Percentiles rank a stretch among this genome's conserved stretches.
Conservation (phyloP, 1,140 invertebrate genomes). For the Galleria mellonella region DNA sequence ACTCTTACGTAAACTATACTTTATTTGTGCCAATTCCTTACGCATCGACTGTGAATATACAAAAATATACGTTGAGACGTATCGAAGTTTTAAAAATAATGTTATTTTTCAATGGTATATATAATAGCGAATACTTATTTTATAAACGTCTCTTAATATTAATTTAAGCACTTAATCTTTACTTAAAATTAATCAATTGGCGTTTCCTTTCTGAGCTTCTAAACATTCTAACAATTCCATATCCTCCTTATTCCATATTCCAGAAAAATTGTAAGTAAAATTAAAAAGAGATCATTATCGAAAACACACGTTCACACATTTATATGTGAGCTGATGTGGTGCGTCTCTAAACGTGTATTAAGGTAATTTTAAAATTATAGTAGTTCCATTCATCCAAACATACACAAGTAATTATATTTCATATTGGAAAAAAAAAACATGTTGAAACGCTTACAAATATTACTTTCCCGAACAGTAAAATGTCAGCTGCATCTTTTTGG, state of each 20-base stretch:
- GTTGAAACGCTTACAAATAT: slow-evolving; percentile 12
- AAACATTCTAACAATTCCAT: slow-evolving; percentile 27
- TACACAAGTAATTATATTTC: slow-evolving; percentile 25
- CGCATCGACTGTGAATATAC: slow-evolving; percentile 58
- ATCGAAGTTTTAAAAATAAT: slow-evolving; percentile 58
- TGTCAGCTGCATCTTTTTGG: no score
- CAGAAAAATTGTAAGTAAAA: slow-evolving; percentile 71
- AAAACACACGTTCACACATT: slow-evolving; percentile 37
- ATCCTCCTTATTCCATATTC: slow-evolving; percentile 43
- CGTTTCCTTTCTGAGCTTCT: slow-evolving; percentile 61
- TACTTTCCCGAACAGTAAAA: not conserved
- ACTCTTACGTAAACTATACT: slow-evolving; percentile 34
- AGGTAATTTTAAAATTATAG: slow-evolving; percentile 35
- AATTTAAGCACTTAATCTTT: slow-evolving; percentile 56
- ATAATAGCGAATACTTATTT: slow-evolving; percentile 47
- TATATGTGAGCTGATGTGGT: not conserved
- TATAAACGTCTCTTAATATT: slow-evolving; percentile 47
- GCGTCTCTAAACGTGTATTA: slow-evolving; percentile 38
- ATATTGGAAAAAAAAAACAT: slow-evolving; percentile 13
- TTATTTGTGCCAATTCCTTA: slow-evolving; percentile 63
- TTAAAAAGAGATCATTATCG: slow-evolving; percentile 52
- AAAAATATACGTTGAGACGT: slow-evolving; percentile 70
- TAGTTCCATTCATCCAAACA: slow-evolving; percentile 47
- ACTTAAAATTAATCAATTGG: slow-evolving; percentile 61
- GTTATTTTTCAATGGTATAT: slow-evolving; percentile 59